These are phyloP conservation scores for Tapirus terrestris DNA, from an alignment of 2,113 vertebrate species.

Conservation along the genomic window DNA sequence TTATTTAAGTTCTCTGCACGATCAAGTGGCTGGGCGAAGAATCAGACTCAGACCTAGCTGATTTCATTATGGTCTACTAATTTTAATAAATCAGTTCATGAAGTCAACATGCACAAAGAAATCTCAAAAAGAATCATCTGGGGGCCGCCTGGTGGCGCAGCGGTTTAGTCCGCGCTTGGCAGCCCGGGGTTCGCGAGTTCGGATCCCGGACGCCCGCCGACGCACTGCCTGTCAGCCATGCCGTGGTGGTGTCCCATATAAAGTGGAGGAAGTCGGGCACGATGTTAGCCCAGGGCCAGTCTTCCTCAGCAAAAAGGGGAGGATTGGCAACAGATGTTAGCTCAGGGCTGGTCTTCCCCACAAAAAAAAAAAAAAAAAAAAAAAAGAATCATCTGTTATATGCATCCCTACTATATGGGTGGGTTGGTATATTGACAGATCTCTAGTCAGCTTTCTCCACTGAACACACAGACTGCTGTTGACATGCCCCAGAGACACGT, in stretches of 20 bases:
- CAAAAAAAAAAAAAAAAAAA: background rate
- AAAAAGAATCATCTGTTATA: background rate
- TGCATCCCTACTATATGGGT: accelerated
- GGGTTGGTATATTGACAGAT: background rate
- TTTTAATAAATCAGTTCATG: background rate
- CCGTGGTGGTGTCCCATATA: too few relatives aligned
- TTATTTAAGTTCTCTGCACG: background rate
- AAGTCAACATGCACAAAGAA: background rate
- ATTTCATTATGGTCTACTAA: background rate
- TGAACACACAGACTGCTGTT: background rate
- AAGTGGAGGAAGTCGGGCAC: too few relatives aligned
- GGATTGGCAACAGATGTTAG: too few relatives aligned
- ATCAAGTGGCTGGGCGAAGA: background rate
- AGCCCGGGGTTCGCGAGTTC: too few relatives aligned
- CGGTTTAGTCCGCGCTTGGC: too few relatives aligned
- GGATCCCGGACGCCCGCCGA: too few relatives aligned
- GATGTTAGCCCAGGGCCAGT: too few relatives aligned
- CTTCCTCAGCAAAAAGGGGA: too few relatives aligned
- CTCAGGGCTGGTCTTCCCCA: too few relatives aligned
- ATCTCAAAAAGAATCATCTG: background rate
- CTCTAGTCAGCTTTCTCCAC: background rate
- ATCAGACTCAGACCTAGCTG: background rate
- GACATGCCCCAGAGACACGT: background rate
- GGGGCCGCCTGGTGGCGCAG: too few relatives aligned
- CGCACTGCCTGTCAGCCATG: too few relatives aligned